These are phyloP conservation scores for Callopanchax toddi DNA, from an alignment of 2,113 vertebrate species.

Conservation along the genomic window DNA sequence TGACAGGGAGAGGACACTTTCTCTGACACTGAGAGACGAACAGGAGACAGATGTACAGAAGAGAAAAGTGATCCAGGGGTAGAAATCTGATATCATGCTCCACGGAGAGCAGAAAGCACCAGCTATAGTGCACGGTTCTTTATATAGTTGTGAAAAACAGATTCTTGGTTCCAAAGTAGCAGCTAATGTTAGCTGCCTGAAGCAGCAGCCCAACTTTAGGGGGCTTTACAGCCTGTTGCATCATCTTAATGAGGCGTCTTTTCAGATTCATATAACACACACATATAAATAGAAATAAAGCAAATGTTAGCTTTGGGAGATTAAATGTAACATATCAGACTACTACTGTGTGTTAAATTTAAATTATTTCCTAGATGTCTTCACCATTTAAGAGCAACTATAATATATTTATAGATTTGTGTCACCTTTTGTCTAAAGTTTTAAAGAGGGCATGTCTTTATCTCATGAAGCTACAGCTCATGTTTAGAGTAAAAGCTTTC, in stretches of 20 bases:
- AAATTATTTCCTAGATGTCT: background rate
- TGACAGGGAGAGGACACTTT: conserved; percentile 24
- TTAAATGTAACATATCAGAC: background rate
- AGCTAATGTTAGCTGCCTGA: conserved; percentile 45
- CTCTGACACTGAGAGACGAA: conserved; percentile 62
- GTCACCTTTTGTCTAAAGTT: background rate
- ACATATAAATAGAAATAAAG: conserved; percentile 27
- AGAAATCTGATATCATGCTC: conserved; percentile 76
- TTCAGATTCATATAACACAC: conserved; percentile 44
- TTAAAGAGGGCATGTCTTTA: conserved; percentile 15
- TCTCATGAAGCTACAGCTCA: conserved; percentile 21
- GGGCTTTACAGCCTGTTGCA: conserved; percentile 74
- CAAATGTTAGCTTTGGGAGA: background rate
- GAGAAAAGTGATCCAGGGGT: conserved; percentile 59
- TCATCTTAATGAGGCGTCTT: conserved; percentile 68
- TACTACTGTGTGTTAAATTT: background rate
- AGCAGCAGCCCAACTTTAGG: conserved; percentile 41
- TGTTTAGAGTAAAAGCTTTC: conserved; percentile 33
- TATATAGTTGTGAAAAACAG: conserved; percentile 73
- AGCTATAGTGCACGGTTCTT: conserved; percentile 74
- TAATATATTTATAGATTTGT: conserved; percentile 8
- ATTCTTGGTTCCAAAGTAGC: conserved; percentile 51
- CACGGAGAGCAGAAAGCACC: conserved; percentile 70
- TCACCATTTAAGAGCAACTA: background rate
- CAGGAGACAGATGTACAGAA: conserved; percentile 74